Base-by-base conservation (phyloP, 2,888 invertebrate genomes). In the Sphaerophoria taeniata region DNA sequence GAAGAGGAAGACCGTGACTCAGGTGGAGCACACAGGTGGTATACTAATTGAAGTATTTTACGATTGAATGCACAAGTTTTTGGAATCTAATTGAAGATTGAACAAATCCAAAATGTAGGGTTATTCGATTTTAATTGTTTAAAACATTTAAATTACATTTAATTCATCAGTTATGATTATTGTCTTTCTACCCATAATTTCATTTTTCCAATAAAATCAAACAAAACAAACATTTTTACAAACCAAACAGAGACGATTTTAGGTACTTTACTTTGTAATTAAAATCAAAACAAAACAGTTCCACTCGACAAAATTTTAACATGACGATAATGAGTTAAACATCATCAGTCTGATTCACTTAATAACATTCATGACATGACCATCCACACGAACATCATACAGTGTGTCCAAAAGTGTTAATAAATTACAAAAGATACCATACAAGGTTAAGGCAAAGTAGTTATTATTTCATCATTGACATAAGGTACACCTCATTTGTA, bases 381-480 rank as follows among this genome's bases (percentile, higher is more conserved):
- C 60, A 60, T 60, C 1, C 24, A 39, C 5, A 58, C n/a, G 55
- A 14, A 11, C 12, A 53, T 0, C 14, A 51, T 24, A 31, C 7
- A n/a, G 14, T 56, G 14, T 4, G 16, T 24, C 1, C 12, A 31
- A 61, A 4, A 49, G 49, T 53, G 53, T 53, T 67, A 67, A 53
- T 39, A n/a, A 39, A 36, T 61, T 36, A 51, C 4, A 51, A 67
- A 24, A 24, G 24, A 24, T 9, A 65, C 3, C 47, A 65, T 4
- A 24, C 51, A 67, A 67, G 67, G 67, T 53, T 36, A 65, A 36
- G 47, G 11, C 45, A 33, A 14, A 24, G 36, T 7, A n/a, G 7
- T 24, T 16, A 11, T 39, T 67, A 14, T 36, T 11, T 24, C 7
- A 7, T 31, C 51, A 65, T 16, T n/a, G 16, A 6, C 24, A 16